These are phyloP conservation scores for Pantherophis vulpinus DNA, from an alignment of 2,797 vertebrate species.

Conservation along the genomic window DNA sequence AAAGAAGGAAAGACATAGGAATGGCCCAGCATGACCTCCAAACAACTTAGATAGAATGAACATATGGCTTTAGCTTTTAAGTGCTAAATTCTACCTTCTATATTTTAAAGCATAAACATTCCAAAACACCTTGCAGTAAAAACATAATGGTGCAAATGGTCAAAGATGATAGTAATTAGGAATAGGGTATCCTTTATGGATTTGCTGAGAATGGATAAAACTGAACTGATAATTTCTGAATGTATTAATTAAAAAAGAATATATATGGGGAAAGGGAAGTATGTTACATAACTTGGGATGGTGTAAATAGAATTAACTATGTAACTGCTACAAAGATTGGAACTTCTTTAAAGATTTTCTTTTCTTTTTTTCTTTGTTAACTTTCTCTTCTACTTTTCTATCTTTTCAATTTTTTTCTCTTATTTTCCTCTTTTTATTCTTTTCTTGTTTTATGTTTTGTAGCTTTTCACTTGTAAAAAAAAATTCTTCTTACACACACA, in stretches of 20 bases:
- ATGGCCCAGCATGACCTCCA: constrained; percentile 29
- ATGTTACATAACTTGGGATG: background rate
- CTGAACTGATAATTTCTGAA: background rate
- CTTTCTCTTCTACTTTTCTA: constrained; percentile 11
- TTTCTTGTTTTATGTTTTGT: background rate
- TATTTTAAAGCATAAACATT: constrained; percentile 24
- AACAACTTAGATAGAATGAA: constrained; percentile 37
- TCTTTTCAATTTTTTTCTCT: constrained; percentile 16
- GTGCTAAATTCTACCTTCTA: constrained; percentile 21
- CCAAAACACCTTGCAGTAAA: background rate
- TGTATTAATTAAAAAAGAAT: background rate
- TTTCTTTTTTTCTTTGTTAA: background rate
- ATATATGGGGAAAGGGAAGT: background rate
- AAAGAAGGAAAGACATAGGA: constrained; percentile 23
- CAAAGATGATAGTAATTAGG: constrained; percentile 33
- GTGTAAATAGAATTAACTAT: background rate
- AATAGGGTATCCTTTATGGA: background rate
- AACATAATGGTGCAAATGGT: constrained; percentile 6
- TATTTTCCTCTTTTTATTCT: background rate
- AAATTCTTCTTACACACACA: background rate
- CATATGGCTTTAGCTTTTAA: background rate
- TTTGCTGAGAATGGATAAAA: background rate
- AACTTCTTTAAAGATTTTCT: background rate
- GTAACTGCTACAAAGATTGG: background rate
- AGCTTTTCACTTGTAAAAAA: background rate